These are phyloP conservation scores for Paracentrotus lividus DNA, from an alignment of 53 echinoderm and acorn worm genomes.

Conservation along the genomic window DNA sequence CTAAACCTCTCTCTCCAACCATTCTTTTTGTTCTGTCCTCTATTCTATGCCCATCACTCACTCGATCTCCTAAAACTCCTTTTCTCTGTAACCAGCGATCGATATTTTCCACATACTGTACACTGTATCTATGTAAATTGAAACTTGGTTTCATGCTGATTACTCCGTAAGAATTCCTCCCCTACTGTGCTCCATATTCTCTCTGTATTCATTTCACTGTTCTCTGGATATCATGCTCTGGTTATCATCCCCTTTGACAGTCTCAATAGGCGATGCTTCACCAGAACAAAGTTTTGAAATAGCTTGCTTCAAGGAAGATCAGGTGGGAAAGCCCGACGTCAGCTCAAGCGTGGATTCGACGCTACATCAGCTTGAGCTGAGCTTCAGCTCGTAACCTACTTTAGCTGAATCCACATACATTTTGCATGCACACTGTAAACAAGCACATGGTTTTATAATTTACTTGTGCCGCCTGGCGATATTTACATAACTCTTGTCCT, in stretches of 20 bases:
- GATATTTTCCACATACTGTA: not conserved
- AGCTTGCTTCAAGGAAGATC: too few relatives aligned
- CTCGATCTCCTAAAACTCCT: not conserved
- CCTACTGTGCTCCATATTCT: not conserved
- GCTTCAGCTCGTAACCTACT: too few relatives aligned
- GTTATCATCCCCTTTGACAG: not conserved
- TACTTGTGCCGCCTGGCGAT: too few relatives aligned
- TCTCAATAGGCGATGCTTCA: too few relatives aligned
- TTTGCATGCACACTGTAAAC: too few relatives aligned
- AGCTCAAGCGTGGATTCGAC: too few relatives aligned
- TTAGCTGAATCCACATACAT: too few relatives aligned
- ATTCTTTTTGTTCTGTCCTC: not conserved
- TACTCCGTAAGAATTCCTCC: not conserved
- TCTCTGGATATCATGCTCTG: not conserved
- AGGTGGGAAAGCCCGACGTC: too few relatives aligned
- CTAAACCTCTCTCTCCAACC: not conserved
- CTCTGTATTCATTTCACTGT: not conserved
- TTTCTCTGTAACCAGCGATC: not conserved
- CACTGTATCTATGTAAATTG: not conserved
- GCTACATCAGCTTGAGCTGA: too few relatives aligned
- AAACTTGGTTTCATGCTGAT: not conserved
- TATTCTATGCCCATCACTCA: not conserved
- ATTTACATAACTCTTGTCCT: too few relatives aligned
- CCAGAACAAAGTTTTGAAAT: too few relatives aligned
- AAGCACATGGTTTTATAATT: too few relatives aligned